Evolutionary conservation across 2,888 invertebrate species (phyloP).

Genomic region (Cynaeus angustus): DNA sequence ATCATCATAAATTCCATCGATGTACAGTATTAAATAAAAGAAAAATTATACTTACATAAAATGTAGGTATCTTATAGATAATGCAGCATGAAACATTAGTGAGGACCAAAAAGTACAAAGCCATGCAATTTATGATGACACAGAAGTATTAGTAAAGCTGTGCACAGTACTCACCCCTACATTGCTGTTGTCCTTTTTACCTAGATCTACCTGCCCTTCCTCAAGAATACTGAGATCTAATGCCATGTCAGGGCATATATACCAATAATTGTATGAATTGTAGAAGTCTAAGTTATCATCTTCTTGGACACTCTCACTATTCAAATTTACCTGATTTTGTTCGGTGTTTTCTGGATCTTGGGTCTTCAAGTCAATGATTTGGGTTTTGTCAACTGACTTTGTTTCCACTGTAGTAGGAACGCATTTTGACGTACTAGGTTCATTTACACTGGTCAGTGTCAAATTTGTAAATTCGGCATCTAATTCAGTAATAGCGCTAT

Average conservation of each 20-base stretch:
- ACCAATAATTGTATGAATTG: conserved; percentile 76
- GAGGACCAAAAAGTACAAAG: conserved; percentile 26
- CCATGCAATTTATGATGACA: conserved; percentile 50
- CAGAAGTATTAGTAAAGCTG: conserved; percentile 38
- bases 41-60: conserved; percentile 32
- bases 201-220: conserved; percentile 51
- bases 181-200: conserved; percentile 45
- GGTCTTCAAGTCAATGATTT: conserved; percentile 4
- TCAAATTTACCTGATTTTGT: conserved; percentile 55
- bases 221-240: conserved; percentile 71
- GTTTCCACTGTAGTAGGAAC: conserved; percentile 8
- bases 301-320: conserved; percentile 57
- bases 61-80: conserved; percentile 36
- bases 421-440: conserved; percentile 29
- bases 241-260: conserved; percentile 73
- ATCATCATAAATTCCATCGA: conserved; percentile 49
- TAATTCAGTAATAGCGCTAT: conserved; percentile 51
- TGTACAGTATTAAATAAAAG: neutral
- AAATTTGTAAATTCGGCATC: conserved; percentile 50
- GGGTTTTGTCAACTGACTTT: neutral
- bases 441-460: conserved; percentile 28
- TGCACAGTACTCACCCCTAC: conserved; percentile 53
- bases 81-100: conserved; percentile 31
- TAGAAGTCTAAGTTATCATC: conserved; percentile 71
- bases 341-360: conserved; percentile 32